phyloP scores from a whole-genome alignment of 2,113 vertebrate species.

The Alligator mississippiensis region DNA sequence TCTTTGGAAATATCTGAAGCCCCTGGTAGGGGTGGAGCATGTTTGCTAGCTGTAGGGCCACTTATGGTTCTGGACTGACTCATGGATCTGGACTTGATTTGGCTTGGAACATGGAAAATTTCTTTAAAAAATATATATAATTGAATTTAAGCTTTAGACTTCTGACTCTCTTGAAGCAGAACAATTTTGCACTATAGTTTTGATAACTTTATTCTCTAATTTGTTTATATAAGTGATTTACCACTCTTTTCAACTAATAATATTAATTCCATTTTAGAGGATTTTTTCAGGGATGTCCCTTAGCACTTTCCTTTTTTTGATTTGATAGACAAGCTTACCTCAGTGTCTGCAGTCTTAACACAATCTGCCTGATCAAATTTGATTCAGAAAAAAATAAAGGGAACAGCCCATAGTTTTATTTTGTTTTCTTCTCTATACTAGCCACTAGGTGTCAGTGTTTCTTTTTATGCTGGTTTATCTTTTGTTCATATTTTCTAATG shows the following conservation, averaged over 20 bases:
- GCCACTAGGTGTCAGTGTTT: slow-evolving; percentile 75
- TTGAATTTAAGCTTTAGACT: background rate
- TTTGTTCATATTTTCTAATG: background rate
- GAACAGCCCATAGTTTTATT: background rate
- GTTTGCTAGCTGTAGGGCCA: too few species aligned
- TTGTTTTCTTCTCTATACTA: background rate
- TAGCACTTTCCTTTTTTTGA: background rate
- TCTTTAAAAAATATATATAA: too few species aligned
- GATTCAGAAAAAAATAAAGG: background rate
- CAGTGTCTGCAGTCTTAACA: background rate
- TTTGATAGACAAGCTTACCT: background rate
- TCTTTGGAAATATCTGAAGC: too few species aligned
- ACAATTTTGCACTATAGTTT: background rate
- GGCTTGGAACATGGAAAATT: too few species aligned
- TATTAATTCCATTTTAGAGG: background rate
- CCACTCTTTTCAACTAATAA: background rate
- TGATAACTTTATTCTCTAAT: background rate
- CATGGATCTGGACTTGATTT: too few species aligned
- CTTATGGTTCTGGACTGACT: too few species aligned
- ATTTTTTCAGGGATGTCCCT: background rate
- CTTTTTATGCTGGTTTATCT: background rate
- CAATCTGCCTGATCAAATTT: background rate
- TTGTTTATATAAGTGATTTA: background rate
- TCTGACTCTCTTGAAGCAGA: background rate
- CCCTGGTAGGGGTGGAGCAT: too few species aligned